Conservation (phyloP, 2,113 vertebrate species). For the Sorex araneus region DNA sequence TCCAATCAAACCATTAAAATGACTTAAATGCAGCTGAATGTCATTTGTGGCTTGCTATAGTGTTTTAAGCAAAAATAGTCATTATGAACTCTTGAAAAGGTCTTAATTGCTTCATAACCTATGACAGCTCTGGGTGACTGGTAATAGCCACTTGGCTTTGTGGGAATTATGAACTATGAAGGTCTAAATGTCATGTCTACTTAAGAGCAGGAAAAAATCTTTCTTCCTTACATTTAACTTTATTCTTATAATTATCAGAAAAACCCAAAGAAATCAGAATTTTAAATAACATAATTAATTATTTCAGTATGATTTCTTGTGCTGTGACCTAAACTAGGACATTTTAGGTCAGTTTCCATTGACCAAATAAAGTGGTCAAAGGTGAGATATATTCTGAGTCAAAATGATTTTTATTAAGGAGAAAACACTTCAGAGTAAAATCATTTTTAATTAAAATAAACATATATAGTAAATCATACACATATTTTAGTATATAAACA, state of each 20-base stretch:
- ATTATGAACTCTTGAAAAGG: conserved; percentile 76
- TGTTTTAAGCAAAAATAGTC: conserved; percentile 78
- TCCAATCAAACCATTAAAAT: conserved; percentile 79
- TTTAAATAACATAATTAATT: conserved; percentile 77
- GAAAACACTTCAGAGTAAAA: not conserved
- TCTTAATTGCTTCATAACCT: conserved; percentile 71
- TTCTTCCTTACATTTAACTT: conserved; percentile 54
- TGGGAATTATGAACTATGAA: conserved; percentile 72
- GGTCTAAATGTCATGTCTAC: conserved; percentile 72
- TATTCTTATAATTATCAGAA: conserved; percentile 68
- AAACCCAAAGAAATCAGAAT: conserved; percentile 71
- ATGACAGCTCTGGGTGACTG: conserved; percentile 70
- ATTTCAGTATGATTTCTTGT: conserved; percentile 72
- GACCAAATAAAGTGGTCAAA: conserved; percentile 46
- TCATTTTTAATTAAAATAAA: conserved; percentile 9
- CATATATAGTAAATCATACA: not conserved
- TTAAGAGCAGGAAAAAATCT: conserved; percentile 53
- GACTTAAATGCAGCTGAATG: conserved; percentile 77
- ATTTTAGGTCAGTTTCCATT: conserved; percentile 72
- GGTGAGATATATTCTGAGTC: conserved; percentile 10
- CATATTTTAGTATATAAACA: not conserved
- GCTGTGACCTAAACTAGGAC: conserved; percentile 73
- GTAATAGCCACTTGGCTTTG: conserved; percentile 74
- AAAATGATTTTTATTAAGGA: conserved; percentile 37
- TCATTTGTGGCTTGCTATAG: conserved; percentile 79